phyloP scores from a whole-genome alignment of 1,140 invertebrate genomes.

The Pinna nobilis region DNA sequence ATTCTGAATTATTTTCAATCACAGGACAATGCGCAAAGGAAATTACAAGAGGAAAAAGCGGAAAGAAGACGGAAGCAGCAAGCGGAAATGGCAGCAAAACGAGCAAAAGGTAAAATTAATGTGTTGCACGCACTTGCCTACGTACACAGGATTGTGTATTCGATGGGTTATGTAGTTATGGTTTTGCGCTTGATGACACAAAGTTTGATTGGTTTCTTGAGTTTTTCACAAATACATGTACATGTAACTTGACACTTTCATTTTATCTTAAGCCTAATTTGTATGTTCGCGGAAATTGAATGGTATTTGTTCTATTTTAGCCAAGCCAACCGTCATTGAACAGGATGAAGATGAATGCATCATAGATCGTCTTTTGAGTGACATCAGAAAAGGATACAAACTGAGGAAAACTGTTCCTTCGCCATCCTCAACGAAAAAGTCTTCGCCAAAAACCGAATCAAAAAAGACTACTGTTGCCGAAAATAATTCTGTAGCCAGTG shows the following conservation, averaged over 20 bases:
- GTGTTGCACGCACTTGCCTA: neutral
- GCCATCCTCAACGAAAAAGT: neutral
- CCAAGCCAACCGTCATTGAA: neutral
- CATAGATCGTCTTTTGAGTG: slow-evolving; percentile 62
- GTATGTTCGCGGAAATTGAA: too few relatives aligned
- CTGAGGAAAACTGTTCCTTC: slow-evolving; percentile 56
- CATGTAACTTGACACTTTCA: too few relatives aligned
- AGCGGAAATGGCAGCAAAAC: slow-evolving; percentile 58
- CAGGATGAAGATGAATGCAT: slow-evolving; percentile 67
- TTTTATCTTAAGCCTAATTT: too few relatives aligned
- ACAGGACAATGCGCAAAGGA: slow-evolving; percentile 71
- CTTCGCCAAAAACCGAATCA: neutral
- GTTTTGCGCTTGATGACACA: too few relatives aligned
- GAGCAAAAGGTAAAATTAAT: slow-evolving; percentile 18
- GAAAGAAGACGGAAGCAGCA: slow-evolving; percentile 63
- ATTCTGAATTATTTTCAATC: slow-evolving; percentile 24
- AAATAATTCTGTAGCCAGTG: too few relatives aligned
- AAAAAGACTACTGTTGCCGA: too few relatives aligned
- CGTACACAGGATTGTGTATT: too few relatives aligned
- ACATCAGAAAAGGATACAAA: slow-evolving; percentile 66
- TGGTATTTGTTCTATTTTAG: neutral
- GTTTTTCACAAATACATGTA: neutral
- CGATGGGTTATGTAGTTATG: too few relatives aligned
- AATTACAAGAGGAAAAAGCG: slow-evolving; percentile 69
- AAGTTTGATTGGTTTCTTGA: neutral